These are phyloP conservation scores for Lytechinus variegatus DNA, from an alignment of 35 echinoderm and acorn worm genomes.

Conservation along the genomic window DNA sequence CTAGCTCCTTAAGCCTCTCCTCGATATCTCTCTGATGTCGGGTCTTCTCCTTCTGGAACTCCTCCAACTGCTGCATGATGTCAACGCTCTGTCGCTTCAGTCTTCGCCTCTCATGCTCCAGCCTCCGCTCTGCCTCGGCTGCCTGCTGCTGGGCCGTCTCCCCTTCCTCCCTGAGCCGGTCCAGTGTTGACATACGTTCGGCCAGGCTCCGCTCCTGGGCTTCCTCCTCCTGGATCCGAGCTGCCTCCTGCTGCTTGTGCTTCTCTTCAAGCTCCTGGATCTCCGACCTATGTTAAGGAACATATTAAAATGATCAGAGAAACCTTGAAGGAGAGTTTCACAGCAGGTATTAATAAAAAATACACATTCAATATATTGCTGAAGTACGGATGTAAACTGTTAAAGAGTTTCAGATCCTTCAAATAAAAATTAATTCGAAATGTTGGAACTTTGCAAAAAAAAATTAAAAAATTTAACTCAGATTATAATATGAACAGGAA, in stretches of 20 bases:
- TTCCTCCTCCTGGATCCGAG: constrained; percentile 60
- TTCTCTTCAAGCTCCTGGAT: constrained; percentile 77
- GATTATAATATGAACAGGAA: background rate
- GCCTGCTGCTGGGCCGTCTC: constrained; percentile 65
- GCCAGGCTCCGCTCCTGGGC: constrained; percentile 54
- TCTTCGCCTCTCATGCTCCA: constrained; percentile 69
- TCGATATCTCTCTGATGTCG: constrained; percentile 51
- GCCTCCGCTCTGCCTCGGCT: constrained; percentile 55
- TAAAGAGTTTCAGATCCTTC: background rate
- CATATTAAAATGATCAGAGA: background rate
- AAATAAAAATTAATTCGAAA: background rate
- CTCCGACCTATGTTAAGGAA: constrained; percentile 58
- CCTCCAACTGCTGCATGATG: constrained; percentile 79
- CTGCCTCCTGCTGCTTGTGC: constrained; percentile 57
- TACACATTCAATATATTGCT: too few species aligned
- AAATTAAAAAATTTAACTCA: background rate
- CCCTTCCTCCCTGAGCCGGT: constrained; percentile 60
- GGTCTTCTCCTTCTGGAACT: constrained; percentile 70
- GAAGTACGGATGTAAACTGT: too few species aligned
- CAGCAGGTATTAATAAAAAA: too few species aligned
- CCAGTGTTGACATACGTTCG: constrained; percentile 59
- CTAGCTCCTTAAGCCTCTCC: constrained; percentile 26
- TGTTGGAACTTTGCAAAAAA: background rate
- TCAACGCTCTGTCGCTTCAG: constrained; percentile 73
- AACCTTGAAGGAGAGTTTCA: too few species aligned